phyloP scores from a whole-genome alignment of 2,797 vertebrate species.

The Pangasius larnaudii region DNA sequence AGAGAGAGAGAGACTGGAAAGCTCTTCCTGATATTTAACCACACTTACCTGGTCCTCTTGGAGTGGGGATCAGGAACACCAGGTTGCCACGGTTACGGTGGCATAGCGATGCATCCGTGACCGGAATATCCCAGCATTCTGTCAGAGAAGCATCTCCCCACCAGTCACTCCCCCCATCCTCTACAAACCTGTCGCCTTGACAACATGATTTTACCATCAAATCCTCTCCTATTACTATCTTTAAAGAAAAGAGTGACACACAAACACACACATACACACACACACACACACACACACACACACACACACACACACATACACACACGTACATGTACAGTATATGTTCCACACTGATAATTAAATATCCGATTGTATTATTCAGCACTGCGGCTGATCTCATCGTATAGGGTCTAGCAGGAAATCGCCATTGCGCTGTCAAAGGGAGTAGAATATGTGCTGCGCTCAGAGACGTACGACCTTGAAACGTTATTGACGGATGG shows the following conservation, averaged over 20 bases:
- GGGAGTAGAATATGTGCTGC: neutral
- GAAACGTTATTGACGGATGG: conserved; percentile 18
- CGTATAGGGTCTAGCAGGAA: neutral
- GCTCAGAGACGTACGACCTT: conserved; percentile 26
- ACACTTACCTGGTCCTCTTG: conserved; percentile 47
- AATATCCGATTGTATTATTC: neutral
- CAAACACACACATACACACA: neutral
- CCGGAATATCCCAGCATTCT: conserved; percentile 59
- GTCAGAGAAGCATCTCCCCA: conserved; percentile 54
- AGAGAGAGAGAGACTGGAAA: neutral
- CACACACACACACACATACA: neutral
- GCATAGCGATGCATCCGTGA: conserved; percentile 61
- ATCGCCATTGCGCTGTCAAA: too few relatives aligned
- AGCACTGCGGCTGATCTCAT: neutral
- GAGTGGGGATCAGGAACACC: conserved; percentile 42
- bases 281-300: neutral
- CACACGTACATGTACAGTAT: neutral
- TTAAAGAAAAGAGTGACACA: neutral
- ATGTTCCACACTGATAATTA: neutral
- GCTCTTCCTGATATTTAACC: conserved; percentile 38
- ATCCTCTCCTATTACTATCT: conserved; percentile 75
- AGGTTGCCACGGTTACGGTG: conserved; percentile 59
- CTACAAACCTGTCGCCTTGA: conserved; percentile 82
- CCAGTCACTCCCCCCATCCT: neutral
- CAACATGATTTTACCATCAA: conserved; percentile 83